A percentile compares a stretch with the other conserved stretches of the same genome.
Conservation (phyloP, 2,888 invertebrate genomes). For the Oligia fasciuncula region DNA sequence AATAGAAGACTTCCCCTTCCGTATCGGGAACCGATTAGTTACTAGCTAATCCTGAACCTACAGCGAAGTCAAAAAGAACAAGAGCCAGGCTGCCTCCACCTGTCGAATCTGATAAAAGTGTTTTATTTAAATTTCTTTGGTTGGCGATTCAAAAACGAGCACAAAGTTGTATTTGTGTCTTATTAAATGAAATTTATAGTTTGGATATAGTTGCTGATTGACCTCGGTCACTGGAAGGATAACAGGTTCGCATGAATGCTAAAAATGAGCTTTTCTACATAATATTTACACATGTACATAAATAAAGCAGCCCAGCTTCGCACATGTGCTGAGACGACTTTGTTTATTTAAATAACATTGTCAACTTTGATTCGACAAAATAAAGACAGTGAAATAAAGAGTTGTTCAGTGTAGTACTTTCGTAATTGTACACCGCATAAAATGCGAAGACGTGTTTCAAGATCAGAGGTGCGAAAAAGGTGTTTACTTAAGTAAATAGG, state of each 20-base stretch:
- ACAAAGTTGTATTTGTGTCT: slow-evolving; percentile 88
- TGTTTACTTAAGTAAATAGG: slow-evolving; percentile 55
- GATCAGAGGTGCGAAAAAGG: slow-evolving; percentile 56
- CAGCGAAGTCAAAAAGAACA: slow-evolving; percentile 87
- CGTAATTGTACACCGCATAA: slow-evolving; percentile 56
- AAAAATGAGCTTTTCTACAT: slow-evolving; percentile 78
- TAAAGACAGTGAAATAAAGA: slow-evolving; percentile 47
- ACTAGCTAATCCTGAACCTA: slow-evolving; percentile 88
- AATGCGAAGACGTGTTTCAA: slow-evolving; percentile 45
- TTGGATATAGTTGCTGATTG: slow-evolving; percentile 88
- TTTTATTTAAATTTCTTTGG: slow-evolving; percentile 89
- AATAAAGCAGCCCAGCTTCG: slow-evolving; percentile 50
- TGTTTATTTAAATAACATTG: slow-evolving; percentile 57
- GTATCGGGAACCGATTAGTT: slow-evolving; percentile 87
- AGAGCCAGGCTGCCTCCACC: slow-evolving; percentile 83
- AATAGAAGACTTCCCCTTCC: slow-evolving; percentile 80
- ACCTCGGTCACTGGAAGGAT: slow-evolving; percentile 87
- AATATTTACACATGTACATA: slow-evolving; percentile 65
- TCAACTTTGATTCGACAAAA: slow-evolving; percentile 56
- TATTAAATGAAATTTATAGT: slow-evolving; percentile 90
- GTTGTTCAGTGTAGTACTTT: slow-evolving; percentile 42
- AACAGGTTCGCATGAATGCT: slow-evolving; percentile 82
- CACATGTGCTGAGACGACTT: slow-evolving; percentile 48
- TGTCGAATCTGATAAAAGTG: slow-evolving; percentile 90
- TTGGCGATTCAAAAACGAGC: slow-evolving; percentile 87